Base-by-base conservation (phyloP, 2,797 vertebrate genomes). In the Lepus townsendii region DNA sequence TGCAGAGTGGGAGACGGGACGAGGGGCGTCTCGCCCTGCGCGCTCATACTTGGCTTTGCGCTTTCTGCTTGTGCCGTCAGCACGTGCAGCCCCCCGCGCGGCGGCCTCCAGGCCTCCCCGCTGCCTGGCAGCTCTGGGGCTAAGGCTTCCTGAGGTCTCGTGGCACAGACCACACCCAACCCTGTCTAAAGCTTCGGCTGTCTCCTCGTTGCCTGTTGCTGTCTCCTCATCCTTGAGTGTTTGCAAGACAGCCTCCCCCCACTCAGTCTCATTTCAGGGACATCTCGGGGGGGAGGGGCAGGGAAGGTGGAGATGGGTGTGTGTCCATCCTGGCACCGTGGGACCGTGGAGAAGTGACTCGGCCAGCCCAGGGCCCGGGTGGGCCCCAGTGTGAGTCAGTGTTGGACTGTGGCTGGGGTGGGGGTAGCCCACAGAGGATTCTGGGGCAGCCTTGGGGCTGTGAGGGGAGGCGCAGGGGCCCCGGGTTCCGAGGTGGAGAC, bases 71-170 rank as follows among this genome's bases (percentile, higher is more conserved):
- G 38, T 47, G 7, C 57, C 26, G 30, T 57, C 54, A 16, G 17
- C 13, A 57, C 0, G 4, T 57, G 14, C 19, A 57, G 54, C 54
- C 14, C 19, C 14, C 19, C 13, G 19, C 54, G 6, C 0, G 54
- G 54, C 54, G 19, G 19, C 13, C 13, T 19, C 52, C 0, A 9
- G 19, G 77, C 72, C 42, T 73, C 20, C 0, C 38, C 52, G 54
- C 35, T 20, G 68, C 38, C 20, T n/a, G 14, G 42, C 27, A 16
- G 0, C 0, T 16, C 62, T 2, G 3, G 27, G 26, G 3, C 38
- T 47, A 0, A 27, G 68, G 42, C n/a, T n/a, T 63, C 47, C 20
- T 27, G 32, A 71, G 62, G n/a, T 35, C 88, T 71, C 12, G 2
- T 14, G 22, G 32, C 54, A 57, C 54, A 57, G 54, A 16, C 19